Percentiles rank a stretch among this genome's conserved stretches.
Evolutionary conservation across 2,113 vertebrate genomes (phyloP).

Genomic region (Anhinga rufa): DNA sequence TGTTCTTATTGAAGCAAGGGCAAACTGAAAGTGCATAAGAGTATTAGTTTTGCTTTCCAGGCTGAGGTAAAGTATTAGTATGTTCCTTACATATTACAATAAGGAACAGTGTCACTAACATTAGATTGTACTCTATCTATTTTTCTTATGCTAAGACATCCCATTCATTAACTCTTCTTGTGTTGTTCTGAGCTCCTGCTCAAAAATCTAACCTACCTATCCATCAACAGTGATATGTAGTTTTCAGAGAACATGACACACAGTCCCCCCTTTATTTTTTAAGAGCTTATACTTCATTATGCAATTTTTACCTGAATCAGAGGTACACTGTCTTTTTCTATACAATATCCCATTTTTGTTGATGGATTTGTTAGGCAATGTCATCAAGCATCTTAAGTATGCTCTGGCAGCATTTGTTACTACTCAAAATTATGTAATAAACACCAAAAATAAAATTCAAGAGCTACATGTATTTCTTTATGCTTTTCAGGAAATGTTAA

Average conservation of each 20-base stretch:
- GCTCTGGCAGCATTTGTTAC: neutral
- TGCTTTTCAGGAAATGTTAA: neutral
- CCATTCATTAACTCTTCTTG: neutral
- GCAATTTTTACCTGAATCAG: neutral
- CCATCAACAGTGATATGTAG: neutral
- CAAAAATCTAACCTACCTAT: neutral
- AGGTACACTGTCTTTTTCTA: neutral
- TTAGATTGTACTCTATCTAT: neutral
- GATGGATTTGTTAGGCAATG: neutral
- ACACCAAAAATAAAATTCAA: neutral
- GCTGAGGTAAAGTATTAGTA: neutral
- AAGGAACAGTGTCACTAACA: neutral
- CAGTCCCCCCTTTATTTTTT: neutral
- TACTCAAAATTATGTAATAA: neutral
- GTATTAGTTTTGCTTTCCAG: neutral
- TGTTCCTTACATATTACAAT: neutral
- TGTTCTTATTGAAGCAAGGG: neutral
- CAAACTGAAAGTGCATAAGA: neutral
- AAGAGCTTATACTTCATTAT: neutral
- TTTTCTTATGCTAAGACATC: neutral
- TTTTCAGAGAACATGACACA: neutral
- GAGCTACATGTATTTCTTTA: fast-evolving
- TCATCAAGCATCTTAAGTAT: neutral
- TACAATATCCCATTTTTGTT: neutral
- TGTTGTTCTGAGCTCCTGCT: neutral